These are phyloP conservation scores for Enteromius paludinosus DNA, from an alignment of 2,797 vertebrate genomes.

Conservation along the genomic window DNA sequence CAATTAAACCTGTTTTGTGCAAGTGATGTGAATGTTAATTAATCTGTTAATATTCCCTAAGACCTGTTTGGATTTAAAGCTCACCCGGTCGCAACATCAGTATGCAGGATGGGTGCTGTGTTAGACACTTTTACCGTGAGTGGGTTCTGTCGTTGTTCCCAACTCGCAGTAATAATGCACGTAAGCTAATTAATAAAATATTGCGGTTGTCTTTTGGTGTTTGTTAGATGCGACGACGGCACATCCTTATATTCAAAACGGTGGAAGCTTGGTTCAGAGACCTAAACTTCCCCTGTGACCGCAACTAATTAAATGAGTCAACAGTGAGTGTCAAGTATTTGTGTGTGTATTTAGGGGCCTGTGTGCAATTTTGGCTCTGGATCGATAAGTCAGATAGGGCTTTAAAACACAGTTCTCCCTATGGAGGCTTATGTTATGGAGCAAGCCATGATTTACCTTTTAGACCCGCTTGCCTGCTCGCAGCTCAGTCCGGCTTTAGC, in stretches of 20 bases:
- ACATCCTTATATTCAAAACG: conserved; percentile 21
- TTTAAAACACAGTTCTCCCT: conserved; percentile 71
- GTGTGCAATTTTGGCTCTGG: conserved; percentile 64
- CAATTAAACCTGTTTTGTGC: conserved; percentile 61
- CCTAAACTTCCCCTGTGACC: conserved; percentile 29
- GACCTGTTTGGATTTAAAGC: conserved; percentile 59
- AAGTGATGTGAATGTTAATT: conserved; percentile 63
- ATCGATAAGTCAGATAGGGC: conserved; percentile 73
- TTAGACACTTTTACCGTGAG: conserved; percentile 54
- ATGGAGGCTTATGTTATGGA: conserved; percentile 69
- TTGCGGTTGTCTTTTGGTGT: conserved; percentile 10
- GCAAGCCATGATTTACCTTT: conserved; percentile 68
- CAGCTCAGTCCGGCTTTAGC: conserved; percentile 55
- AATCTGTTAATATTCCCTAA: conserved; percentile 63
- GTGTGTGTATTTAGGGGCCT: conserved; percentile 52
- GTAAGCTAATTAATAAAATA: conserved; percentile 49
- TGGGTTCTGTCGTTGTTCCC: conserved; percentile 49
- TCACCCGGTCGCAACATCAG: conserved; percentile 51
- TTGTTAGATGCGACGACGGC: neutral
- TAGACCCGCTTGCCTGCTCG: no score
- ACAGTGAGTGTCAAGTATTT: conserved; percentile 62
- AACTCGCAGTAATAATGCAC: conserved; percentile 49
- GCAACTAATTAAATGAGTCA: conserved; percentile 69
- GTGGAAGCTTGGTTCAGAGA: conserved; percentile 34
- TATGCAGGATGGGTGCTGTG: conserved; percentile 52